These are phyloP conservation scores for Catocala fraxini DNA, from an alignment of 2,888 invertebrate genomes.

Conservation along the genomic window DNA sequence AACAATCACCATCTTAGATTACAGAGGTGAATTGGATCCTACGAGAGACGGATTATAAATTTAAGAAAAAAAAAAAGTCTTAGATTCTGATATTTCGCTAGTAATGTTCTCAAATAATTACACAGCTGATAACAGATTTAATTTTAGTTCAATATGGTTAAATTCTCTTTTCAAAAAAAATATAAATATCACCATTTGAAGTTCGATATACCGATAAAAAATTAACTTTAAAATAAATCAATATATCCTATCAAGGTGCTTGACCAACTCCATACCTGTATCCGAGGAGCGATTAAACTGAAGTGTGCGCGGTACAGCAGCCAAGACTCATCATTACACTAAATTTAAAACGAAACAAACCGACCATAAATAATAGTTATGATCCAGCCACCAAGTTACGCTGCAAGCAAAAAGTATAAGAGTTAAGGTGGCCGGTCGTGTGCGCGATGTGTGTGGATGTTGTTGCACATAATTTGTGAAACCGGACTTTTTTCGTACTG, in stretches of 20 bases:
- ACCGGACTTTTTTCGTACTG: constrained; percentile 22
- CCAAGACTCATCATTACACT: constrained; percentile 70
- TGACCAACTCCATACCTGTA: constrained; percentile 27
- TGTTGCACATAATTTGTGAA: constrained; percentile 35
- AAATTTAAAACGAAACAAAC: constrained; percentile 80
- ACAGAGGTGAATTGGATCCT: neutral
- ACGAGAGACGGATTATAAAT: no score
- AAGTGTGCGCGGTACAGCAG: constrained; percentile 53
- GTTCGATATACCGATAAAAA: no score
- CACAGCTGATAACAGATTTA: no score
- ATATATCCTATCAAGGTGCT: constrained; percentile 26
- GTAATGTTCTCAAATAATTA: no score
- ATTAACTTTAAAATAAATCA: constrained; percentile 17
- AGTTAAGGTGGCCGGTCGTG: constrained; percentile 31
- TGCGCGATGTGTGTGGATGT: constrained; percentile 19
- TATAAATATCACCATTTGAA: no score
- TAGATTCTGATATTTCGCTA: no score
- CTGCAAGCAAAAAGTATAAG: constrained; percentile 66
- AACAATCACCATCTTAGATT: constrained; percentile 26
- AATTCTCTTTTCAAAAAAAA: neutral
- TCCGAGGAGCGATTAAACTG: constrained; percentile 47
- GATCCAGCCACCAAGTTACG: constrained; percentile 76
- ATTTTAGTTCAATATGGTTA: no score
- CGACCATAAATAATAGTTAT: constrained; percentile 78
- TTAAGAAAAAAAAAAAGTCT: neutral